Conservation (phyloP, 2,888 invertebrate genomes). For the Acronicta aceris region DNA sequence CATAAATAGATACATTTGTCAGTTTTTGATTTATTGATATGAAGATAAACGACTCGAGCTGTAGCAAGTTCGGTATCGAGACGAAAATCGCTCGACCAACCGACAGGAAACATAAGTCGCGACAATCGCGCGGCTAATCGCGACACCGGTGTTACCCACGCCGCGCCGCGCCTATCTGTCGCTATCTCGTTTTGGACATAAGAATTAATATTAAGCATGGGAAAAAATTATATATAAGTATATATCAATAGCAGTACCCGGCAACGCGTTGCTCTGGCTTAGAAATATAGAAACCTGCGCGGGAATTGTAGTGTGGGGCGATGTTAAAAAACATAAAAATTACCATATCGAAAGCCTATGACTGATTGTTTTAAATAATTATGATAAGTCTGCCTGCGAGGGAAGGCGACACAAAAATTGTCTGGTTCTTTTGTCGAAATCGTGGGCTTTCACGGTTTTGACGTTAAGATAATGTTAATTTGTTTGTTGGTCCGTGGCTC, state of each 20-base stretch:
- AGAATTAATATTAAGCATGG: neutral
- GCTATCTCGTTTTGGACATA: neutral
- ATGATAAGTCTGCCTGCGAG: too few relatives aligned
- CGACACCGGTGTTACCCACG: constrained; percentile 37
- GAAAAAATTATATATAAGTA: neutral
- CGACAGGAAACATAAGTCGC: constrained; percentile 35
- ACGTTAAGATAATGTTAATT: neutral
- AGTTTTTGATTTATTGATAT: constrained; percentile 32
- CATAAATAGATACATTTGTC: constrained; percentile 14
- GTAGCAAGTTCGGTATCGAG: constrained; percentile 29
- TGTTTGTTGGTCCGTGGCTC: neutral
- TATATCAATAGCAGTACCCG: neutral
- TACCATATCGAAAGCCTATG: too few relatives aligned
- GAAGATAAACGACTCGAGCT: constrained; percentile 31
- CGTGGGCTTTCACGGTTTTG: neutral
- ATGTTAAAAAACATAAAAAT: too few relatives aligned
- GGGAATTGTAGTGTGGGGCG: too few relatives aligned
- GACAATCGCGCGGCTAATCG: constrained; percentile 33
- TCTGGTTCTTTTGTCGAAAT: neutral
- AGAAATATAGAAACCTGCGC: too few relatives aligned
- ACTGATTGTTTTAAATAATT: too few relatives aligned
- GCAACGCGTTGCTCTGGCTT: too few relatives aligned
- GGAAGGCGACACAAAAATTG: too few relatives aligned
- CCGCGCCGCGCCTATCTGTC: constrained; percentile 1
- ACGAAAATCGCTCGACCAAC: constrained; percentile 31